These are phyloP conservation scores for Otis tarda DNA, from an alignment of 2,113 vertebrate genomes.

Conservation along the genomic window DNA sequence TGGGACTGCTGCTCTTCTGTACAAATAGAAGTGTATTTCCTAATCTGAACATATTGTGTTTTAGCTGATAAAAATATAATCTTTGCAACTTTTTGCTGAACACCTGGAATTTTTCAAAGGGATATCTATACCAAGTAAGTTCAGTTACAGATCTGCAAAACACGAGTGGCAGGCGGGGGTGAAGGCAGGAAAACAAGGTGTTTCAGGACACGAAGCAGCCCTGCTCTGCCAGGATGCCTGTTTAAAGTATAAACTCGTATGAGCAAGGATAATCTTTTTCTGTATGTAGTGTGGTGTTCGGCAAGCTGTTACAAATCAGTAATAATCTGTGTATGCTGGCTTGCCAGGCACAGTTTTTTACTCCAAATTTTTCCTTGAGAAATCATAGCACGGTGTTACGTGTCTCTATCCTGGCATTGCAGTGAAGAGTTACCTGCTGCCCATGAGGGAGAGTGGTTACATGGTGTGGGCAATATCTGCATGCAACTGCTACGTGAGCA, in stretches of 20 bases:
- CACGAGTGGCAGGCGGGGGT: not conserved
- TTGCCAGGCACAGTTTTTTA: not conserved
- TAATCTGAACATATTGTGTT: not conserved
- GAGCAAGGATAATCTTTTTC: not conserved
- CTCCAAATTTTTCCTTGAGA: not conserved
- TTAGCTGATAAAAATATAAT: not conserved
- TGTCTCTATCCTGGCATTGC: not conserved
- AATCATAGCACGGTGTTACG: fast-evolving
- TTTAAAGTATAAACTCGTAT: not conserved
- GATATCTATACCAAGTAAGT: not conserved
- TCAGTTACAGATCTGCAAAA: not conserved
- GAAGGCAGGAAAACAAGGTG: not conserved
- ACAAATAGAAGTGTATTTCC: not conserved
- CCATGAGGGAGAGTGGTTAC: not conserved
- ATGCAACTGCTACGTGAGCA: not conserved
- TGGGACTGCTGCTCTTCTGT: not conserved
- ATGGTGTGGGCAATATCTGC: fast-evolving
- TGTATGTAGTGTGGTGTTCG: not conserved
- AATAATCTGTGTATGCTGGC: not conserved
- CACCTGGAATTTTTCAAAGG: slow-evolving; percentile 11
- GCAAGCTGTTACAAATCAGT: not conserved
- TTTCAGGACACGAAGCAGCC: not conserved
- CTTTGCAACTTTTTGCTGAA: not conserved
- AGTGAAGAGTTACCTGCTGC: not conserved
- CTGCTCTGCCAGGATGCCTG: not conserved